Percentiles rank a stretch among this genome's conserved stretches.
These are phyloP conservation scores for Calameuta idolon DNA, from an alignment of 2,888 invertebrate species.

Conservation along the genomic window DNA sequence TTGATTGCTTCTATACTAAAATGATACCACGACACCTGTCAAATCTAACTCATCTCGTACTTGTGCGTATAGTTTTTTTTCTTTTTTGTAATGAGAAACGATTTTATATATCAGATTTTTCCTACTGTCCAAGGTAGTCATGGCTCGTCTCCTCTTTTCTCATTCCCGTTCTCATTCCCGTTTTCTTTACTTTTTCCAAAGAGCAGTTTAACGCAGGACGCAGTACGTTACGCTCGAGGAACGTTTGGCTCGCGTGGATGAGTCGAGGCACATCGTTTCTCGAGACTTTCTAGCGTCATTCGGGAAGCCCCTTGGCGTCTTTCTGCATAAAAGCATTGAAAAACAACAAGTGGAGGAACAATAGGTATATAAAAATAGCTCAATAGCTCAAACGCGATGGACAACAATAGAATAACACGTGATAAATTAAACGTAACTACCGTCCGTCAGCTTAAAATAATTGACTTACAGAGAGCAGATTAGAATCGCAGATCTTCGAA, in stretches of 20 bases:
- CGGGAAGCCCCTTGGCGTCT: constrained; percentile 20
- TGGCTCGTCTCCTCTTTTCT: background rate
- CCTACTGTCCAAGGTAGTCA: background rate
- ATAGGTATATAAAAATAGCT: background rate
- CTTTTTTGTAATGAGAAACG: constrained; percentile 12
- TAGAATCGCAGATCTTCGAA: constrained; percentile 21
- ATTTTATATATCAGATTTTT: constrained; percentile 8
- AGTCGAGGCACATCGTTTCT: constrained; percentile 43
- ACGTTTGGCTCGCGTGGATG: constrained; percentile 31
- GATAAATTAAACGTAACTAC: background rate
- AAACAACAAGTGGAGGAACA: background rate
- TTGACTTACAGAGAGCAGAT: constrained; percentile 1
- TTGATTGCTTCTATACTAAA: background rate
- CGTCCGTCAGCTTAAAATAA: background rate
- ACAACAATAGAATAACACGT: background rate
- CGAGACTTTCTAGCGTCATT: constrained; percentile 53
- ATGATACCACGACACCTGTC: background rate
- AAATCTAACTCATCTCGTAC: background rate
- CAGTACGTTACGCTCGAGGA: constrained; percentile 1
- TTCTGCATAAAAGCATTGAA: background rate
- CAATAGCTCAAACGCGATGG: background rate
- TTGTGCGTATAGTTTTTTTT: background rate
- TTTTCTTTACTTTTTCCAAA: background rate
- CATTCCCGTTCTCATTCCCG: background rate
- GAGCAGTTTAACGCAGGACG: background rate